Evolutionary conservation across 2,888 invertebrate genomes (phyloP).

Genomic region (Pegoplata infirma): DNA sequence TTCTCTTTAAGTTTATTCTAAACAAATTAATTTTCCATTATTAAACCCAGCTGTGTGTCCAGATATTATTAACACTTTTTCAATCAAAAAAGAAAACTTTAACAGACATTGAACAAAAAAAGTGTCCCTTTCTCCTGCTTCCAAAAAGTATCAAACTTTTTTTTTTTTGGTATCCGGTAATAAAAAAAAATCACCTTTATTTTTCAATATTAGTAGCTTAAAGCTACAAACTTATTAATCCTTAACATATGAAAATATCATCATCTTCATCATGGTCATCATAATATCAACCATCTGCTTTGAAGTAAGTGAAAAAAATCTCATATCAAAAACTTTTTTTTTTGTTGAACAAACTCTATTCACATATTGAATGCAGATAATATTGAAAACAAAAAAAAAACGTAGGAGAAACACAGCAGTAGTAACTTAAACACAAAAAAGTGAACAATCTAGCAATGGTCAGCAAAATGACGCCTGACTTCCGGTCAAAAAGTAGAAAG

Average conservation of each 20-base stretch:
- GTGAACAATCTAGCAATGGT: slow-evolving; percentile 61
- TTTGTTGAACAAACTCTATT: slow-evolving; percentile 39
- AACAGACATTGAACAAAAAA: neutral
- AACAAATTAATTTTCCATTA: neutral
- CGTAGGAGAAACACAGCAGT: too few relatives aligned
- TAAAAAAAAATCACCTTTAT: slow-evolving; percentile 46
- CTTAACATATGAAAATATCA: slow-evolving; percentile 46
- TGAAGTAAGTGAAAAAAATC: slow-evolving; percentile 51
- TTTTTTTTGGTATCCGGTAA: too few relatives aligned
- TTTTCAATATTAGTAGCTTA: slow-evolving; percentile 43
- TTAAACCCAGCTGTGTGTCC: neutral
- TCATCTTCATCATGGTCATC: slow-evolving; percentile 32
- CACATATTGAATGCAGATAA: slow-evolving; percentile 61
- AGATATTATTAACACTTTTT: neutral
- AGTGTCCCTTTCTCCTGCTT: neutral
- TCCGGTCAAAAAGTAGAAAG: slow-evolving; percentile 61
- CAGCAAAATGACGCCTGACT: slow-evolving; percentile 65
- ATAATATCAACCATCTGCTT: slow-evolving; percentile 50
- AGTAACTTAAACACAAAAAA: slow-evolving; percentile 39
- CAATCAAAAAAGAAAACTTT: neutral
- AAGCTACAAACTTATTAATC: slow-evolving; percentile 56
- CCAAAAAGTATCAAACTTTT: neutral
- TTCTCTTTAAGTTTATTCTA: too few relatives aligned
- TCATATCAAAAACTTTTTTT: slow-evolving; percentile 48
- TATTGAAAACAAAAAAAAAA: slow-evolving; percentile 51